phyloP scores from a whole-genome alignment of 1,140 invertebrate genomes.

The Macrobrachium nipponense region DNA sequence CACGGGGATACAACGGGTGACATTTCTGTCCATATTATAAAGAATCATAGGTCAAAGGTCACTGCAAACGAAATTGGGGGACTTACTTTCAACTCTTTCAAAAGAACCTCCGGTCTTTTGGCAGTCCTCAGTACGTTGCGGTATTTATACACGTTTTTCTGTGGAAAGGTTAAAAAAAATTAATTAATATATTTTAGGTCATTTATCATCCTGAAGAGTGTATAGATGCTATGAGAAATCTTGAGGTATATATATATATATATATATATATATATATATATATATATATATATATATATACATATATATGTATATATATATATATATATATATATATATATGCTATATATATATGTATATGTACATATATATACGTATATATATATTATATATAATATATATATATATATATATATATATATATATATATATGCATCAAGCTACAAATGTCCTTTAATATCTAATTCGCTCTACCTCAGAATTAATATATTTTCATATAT shows the following conservation, averaged over 20 bases:
- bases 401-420: too few relatives aligned
- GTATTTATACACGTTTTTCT: constrained; percentile 86
- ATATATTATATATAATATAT: background rate
- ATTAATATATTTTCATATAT: too few relatives aligned
- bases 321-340: background rate
- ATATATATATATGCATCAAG: too few relatives aligned
- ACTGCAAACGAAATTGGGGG: background rate
- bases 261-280: background rate
- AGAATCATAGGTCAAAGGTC: background rate
- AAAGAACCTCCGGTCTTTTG: constrained; percentile 80
- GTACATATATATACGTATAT: background rate
- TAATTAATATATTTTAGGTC: too few relatives aligned
- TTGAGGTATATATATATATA: background rate
- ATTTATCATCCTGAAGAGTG: too few relatives aligned
- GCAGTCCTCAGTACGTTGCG: constrained; percentile 78
- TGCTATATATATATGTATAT: background rate
- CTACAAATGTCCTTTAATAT: too few relatives aligned
- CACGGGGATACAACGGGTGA: too few relatives aligned
- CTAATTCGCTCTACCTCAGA: too few relatives aligned
- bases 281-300: background rate
- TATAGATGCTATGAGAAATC: too few relatives aligned
- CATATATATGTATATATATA: background rate
- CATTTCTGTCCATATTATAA: too few relatives aligned
- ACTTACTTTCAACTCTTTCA: constrained; percentile 83
- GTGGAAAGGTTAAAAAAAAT: constrained; percentile 68